Percentiles rank a stretch among this genome's conserved stretches.
Conservation (phyloP, 1,140 invertebrate genomes). For the Caenorhabditis elegans region DNA sequence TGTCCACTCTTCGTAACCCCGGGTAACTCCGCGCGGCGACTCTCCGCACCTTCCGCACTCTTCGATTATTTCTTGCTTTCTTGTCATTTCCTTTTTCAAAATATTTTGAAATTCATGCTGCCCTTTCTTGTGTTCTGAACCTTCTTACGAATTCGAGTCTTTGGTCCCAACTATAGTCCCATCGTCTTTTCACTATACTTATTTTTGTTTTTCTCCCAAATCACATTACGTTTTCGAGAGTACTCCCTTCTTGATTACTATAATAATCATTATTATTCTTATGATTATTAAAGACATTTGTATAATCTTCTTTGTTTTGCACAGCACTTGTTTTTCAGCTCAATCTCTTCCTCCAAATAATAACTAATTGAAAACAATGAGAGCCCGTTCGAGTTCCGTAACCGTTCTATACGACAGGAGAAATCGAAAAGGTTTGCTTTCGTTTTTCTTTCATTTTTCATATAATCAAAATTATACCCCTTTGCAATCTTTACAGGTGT, state of each 20-base stretch:
- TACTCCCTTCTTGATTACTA: neutral
- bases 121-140: slow-evolving; percentile 15
- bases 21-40: neutral
- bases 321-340: neutral
- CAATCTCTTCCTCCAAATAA: no score
- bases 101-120: neutral
- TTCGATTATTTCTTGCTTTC: neutral
- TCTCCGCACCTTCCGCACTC: slow-evolving; percentile 14
- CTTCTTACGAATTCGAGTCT: neutral
- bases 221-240: neutral
- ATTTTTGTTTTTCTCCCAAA: neutral
- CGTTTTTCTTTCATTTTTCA: neutral
- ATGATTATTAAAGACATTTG: no score
- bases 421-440: neutral
- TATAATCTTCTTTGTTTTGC: no score
- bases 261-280: no score
- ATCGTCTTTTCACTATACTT: neutral
- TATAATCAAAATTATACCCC: neutral
- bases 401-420: slow-evolving; percentile 9
- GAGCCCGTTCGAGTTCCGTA: slow-evolving; percentile 33
- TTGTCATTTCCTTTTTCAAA: neutral
- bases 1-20: neutral
- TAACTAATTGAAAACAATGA: neutral
- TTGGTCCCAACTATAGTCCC: neutral
- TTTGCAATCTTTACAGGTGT: slow-evolving; percentile 8